Evolutionary conservation across 1,140 invertebrate genomes (phyloP), one percentile per base, ranked within the genome.

Genomic region (Drosophila sproati): DNA sequence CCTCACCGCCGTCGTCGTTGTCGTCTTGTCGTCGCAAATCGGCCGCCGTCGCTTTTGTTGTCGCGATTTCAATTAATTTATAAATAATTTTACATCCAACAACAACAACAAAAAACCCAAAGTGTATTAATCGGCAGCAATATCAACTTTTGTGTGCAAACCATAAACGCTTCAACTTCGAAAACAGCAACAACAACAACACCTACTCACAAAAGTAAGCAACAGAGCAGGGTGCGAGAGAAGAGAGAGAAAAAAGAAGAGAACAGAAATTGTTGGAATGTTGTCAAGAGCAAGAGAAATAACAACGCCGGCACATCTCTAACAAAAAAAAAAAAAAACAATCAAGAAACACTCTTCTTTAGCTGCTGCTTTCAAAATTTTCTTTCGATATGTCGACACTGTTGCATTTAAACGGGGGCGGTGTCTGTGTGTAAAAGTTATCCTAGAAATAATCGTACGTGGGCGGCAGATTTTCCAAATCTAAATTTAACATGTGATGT

Each of bases 231-330:
- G 20, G 20, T 20, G 20, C 29, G 48, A 56, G 20, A 20, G 20
- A 20, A 20, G 20, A 20, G 20, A 60, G 48, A 62, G 39, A 43
- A 43, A 43, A n/a, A 7, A 45, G 60, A 55, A 57, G 54, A 71
- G 54, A 64, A 59, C 59, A 39, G 61, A 80, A 89, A 70, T 89
- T 74, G 75, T 72, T 82, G 82, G 82, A 85, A 86, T 87, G 82
- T 77, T 67, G 59, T 68, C 67, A 72, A 75, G 59, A 72, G 57
- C 20, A 20, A 20, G 20, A 20, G 20, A 20, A 70, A 73, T 48
- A 86, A 82, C 75, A 79, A 77, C 50, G 71, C 76, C 77, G 64
- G 52, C 56, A 54, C 69, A 67, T 60, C 67, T 60, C 67, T 64
- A 73, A 73, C 57, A 4, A 3, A 43, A 43, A 85, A 12, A 12